Base-by-base conservation (phyloP, 2,113 vertebrate species). In the Pica pica region DNA sequence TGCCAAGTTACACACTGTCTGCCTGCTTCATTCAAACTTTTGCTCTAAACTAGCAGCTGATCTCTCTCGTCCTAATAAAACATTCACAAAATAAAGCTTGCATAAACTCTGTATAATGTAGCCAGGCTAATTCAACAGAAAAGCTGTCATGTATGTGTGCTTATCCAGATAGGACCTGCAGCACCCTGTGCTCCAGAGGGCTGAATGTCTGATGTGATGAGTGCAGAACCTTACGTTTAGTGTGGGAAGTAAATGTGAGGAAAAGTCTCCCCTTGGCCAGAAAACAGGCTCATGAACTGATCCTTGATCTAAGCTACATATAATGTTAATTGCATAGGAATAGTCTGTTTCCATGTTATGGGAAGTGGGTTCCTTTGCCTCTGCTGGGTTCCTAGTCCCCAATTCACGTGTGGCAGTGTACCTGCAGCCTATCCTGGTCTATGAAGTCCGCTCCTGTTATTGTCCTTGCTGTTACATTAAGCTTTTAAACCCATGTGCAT, bases 1-100 rank as follows among this genome's bases (percentile, higher is more conserved):
- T 94, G 90, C 60, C 60, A 87, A 82, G 46, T 82, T 70, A 11
- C 47, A 53, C 63, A 18, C 67, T 50, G 80, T 52, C 64, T 89
- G 47, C 44, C 69, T 70, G 28, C 37, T 89, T 82, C 47, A 16
- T 82, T 91, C 60, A 82, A 70, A 94, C n/a, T 55, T 90, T 24
- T 75, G 26, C 65, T 84, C 49, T 61, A 85, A 82, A 78, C 46
- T 31, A 65, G 24, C 24, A 44, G 18, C 67, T 71, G 70, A 50
- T 63, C 67, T 82, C 37, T 59, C 46, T 88, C 70, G 79, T 55
- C 24, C 42, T 71, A 17, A 26, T n/a, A 47, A 15, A 60, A 21
- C 37, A 67, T 39, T 52, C 23, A 77, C 44, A 71, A 55, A 83
- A 44, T 55, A 56, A 69, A 74, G 24, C 41, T 83, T 71, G n/a